Conservation (phyloP, 2,888 invertebrate species). For the Galerucella nymphaeae region DNA sequence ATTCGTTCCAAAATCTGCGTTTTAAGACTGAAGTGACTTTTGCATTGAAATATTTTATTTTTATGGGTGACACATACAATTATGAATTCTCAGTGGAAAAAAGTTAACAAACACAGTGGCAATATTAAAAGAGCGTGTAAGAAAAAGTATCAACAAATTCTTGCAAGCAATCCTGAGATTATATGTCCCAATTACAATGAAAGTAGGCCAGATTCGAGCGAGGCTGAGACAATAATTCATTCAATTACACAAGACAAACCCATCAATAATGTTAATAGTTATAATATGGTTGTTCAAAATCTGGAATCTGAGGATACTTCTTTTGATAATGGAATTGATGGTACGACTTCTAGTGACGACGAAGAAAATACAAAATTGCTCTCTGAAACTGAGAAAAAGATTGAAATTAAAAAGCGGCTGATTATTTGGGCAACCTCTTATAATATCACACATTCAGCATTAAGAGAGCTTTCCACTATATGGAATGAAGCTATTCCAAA, state of each 20-base stretch:
- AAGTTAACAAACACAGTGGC: slow-evolving; percentile 24
- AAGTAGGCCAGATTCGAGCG: too few species aligned
- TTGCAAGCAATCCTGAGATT: too few species aligned
- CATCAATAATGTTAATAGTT: slow-evolving; percentile 3
- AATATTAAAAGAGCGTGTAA: slow-evolving; percentile 20
- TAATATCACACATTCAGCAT: slow-evolving; percentile 20
- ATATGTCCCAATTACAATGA: too few species aligned
- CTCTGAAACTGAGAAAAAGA: slow-evolving; percentile 22
- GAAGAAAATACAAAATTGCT: slow-evolving; percentile 15
- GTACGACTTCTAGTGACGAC: slow-evolving; percentile 20
- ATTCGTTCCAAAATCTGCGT: slow-evolving; percentile 8
- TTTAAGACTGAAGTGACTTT: background rate
- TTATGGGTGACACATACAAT: slow-evolving; percentile 23
- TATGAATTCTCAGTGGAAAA: slow-evolving; percentile 26
- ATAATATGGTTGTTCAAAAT: slow-evolving; percentile 6
- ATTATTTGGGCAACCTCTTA: slow-evolving; percentile 12
- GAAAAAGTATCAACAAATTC: slow-evolving; percentile 9
- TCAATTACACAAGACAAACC: too few species aligned
- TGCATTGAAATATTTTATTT: slow-evolving; percentile 25
- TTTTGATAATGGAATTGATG: slow-evolving; percentile 14
- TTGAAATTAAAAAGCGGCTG: slow-evolving; percentile 16
- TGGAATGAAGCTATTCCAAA: slow-evolving; percentile 22
- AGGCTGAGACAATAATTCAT: too few species aligned
- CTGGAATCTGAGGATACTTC: slow-evolving; percentile 11
- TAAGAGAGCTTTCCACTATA: slow-evolving; percentile 23